Base-by-base conservation (phyloP, 2,797 vertebrate genomes). In the Tragelaphus eurycerus region DNA sequence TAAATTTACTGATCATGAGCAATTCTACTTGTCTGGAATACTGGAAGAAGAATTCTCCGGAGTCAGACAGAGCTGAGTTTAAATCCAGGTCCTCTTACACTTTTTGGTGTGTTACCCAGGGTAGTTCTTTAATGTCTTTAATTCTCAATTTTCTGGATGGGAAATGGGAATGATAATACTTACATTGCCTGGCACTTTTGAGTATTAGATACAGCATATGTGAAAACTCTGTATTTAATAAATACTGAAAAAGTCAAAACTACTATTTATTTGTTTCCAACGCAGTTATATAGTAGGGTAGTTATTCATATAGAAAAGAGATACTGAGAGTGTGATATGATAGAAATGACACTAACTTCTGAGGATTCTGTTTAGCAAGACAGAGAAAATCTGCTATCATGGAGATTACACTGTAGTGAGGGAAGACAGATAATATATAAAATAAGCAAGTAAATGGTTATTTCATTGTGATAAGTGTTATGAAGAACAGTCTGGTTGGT, bases 181-280 rank as follows among this genome's bases (percentile, higher is more conserved):
- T 90, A 38, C 1, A 21, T 91, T 91, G 52, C 1, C 25, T 95
- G 52, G 6, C 19, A 89, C 86, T 93, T 67, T 50, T 95, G 23
- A 86, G 46, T 19, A 76, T 86, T 86, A 59, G 1, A 64, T 55
- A 52, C n/a, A 82, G 34, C 21, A 4, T 17, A 17, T 78, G 10
- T 93, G 81, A 94, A 43, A 86, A 79, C 12, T 84, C 48, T 16
- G 19, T 95, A 85, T 67, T 96, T 86, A 89, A 38, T 62, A 86
- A 54, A 6, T 60, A 86, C 17, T 59, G n/a, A 64, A 76, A 79
- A 78, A 48, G 79, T 54, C 11, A 55, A 38, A 67, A 78, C 29
- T 57, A 17, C 62, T 54, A 34, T 78, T 79, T 50, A 19, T 85
- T 86, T 76, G 12, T 86, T 86, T 86, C 21, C n/a, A 6, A 6